Percentiles rank a stretch among this genome's conserved stretches.
Conservation (phyloP, 2,113 vertebrate genomes). For the Gymnocephalus cernua region DNA sequence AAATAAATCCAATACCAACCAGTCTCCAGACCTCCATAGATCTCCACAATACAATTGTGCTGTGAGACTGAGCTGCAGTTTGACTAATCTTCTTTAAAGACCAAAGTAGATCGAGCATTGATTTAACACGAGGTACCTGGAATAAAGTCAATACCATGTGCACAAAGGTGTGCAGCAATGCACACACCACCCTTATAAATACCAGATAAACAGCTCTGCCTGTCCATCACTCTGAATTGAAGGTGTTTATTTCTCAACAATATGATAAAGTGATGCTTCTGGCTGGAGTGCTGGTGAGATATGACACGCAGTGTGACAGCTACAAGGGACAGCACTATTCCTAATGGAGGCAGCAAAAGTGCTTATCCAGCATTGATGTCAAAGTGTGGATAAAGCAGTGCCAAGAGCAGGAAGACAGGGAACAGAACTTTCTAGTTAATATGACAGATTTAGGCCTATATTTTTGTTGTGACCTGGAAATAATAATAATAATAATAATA, state of each 20-base stretch:
- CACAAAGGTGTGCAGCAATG: conserved; percentile 19
- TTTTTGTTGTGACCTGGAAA: not conserved
- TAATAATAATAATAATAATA: conserved; percentile 20
- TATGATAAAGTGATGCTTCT: conserved; percentile 2
- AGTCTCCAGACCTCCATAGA: not conserved
- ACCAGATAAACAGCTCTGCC: not conserved
- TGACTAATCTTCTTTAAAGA: conserved; percentile 17
- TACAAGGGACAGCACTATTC: conserved; percentile 29
- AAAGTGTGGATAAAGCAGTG: conserved; percentile 29
- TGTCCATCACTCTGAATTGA: not conserved
- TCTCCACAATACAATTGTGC: not conserved
- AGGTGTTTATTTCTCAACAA: conserved; percentile 4
- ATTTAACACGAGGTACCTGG: conserved; percentile 37
- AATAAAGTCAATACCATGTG: conserved; percentile 18
- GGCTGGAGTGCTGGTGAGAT: conserved; percentile 28
- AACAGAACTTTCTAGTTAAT: conserved; percentile 24
- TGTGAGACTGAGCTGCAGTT: conserved; percentile 9
- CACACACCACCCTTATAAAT: conserved; percentile 37
- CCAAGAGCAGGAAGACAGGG: not conserved
- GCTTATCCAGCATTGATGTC: conserved; percentile 68
- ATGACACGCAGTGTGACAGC: not conserved
- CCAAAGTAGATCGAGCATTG: conserved; percentile 33
- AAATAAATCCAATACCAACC: not conserved
- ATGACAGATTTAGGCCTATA: conserved; percentile 16
- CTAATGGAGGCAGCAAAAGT: conserved; percentile 25